Evolutionary conservation across 2,797 vertebrate species (phyloP).

Genomic region (Staurois parvus): DNA sequence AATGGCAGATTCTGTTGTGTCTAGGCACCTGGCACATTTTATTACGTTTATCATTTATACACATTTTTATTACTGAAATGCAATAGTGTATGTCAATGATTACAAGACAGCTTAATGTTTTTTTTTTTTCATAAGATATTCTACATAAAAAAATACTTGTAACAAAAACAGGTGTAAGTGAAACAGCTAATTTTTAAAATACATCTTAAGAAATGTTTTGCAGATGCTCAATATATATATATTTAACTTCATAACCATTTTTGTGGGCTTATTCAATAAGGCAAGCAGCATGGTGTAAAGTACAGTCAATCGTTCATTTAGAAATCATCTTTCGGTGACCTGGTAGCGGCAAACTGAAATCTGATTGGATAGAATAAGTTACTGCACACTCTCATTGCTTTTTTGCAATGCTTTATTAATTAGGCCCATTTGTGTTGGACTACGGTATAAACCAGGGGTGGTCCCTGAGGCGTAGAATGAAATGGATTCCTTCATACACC

Average conservation of each 20-base stretch:
- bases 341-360: not conserved
- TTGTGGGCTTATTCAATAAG: not conserved
- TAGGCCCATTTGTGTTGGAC: slow-evolving; percentile 6
- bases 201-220: slow-evolving; percentile 42
- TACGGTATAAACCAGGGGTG: slow-evolving; percentile 18
- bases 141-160: slow-evolving; percentile 59
- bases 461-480: not conserved
- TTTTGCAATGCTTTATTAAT: not conserved
- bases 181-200: slow-evolving; percentile 47
- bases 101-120: slow-evolving; percentile 49
- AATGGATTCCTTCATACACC: slow-evolving; percentile 5
- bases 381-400: not conserved
- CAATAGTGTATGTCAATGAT: slow-evolving; percentile 47
- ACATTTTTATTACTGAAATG: slow-evolving; percentile 44
- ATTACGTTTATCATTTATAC: slow-evolving; percentile 39
- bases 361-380: not conserved
- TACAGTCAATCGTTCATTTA: not conserved
- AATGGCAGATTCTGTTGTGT: slow-evolving; percentile 10
- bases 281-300: not conserved
- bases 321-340: not conserved
- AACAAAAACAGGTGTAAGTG: slow-evolving; percentile 51
- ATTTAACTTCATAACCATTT: slow-evolving; percentile 45
- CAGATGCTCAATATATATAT: slow-evolving; percentile 34
- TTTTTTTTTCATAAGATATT: slow-evolving; percentile 45
- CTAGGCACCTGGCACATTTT: slow-evolving; percentile 3